phyloP scores from a whole-genome alignment of 1,140 invertebrate species.

The Drosophila azteca region DNA sequence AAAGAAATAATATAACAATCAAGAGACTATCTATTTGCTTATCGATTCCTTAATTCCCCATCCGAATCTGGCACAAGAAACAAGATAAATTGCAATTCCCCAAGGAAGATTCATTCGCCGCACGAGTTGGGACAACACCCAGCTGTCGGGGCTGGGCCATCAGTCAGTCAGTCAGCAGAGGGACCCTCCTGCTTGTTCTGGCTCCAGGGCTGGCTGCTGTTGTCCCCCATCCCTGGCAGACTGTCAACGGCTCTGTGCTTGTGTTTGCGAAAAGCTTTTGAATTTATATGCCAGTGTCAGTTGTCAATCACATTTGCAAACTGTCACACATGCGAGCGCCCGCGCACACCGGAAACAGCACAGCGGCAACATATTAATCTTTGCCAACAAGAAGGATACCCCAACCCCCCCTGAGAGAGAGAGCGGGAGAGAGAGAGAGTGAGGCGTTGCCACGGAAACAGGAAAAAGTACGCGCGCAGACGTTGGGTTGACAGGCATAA shows the following conservation, averaged over 20 bases:
- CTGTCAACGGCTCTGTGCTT: constrained; percentile 46
- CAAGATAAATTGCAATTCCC: constrained; percentile 44
- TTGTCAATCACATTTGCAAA: constrained; percentile 82
- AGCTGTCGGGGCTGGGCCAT: constrained; percentile 49
- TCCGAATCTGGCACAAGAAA: constrained; percentile 15
- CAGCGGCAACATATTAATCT: constrained; percentile 80
- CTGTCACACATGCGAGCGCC: constrained; percentile 72
- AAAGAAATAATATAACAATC: no score
- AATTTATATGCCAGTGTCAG: constrained; percentile 81
- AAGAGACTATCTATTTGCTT: background rate
- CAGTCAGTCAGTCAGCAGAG: constrained; percentile 47
- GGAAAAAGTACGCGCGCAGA: constrained; percentile 68
- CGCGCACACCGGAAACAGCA: constrained; percentile 49
- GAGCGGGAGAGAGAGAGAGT: background rate
- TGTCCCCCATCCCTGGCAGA: constrained; percentile 19
- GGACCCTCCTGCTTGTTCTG: constrained; percentile 35
- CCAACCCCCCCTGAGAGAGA: background rate
- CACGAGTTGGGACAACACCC: constrained; percentile 45
- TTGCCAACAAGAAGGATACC: constrained; percentile 71
- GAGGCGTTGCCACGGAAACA: constrained; percentile 69
- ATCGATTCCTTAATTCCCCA: background rate
- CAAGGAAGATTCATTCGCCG: constrained; percentile 6
- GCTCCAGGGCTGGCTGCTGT: constrained; percentile 31
- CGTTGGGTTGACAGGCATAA: constrained; percentile 80
- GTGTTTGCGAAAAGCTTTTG: constrained; percentile 70